Base-by-base conservation (phyloP, 2,797 vertebrate species). In the Sebastes reedi region DNA sequence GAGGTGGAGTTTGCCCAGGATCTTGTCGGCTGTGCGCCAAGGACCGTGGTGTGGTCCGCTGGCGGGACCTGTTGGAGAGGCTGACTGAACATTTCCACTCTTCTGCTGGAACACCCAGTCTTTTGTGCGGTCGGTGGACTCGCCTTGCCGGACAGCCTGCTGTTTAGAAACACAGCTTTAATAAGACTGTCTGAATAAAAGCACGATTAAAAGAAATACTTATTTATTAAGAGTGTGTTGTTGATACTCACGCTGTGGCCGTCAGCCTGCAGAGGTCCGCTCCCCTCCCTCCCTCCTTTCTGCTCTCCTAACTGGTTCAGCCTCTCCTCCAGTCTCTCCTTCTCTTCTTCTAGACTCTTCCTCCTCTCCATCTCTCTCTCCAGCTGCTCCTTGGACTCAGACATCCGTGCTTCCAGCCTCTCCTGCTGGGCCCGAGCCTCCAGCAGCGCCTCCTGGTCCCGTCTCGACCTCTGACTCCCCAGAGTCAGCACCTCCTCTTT, bases 101-200 rank as follows among this genome's bases (percentile, higher is more conserved):
- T 97, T 96, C 88, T 98, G 97, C 84, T 96, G 96, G 72, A 96
- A 93, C 88, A 97, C 93, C 97, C 97, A 97, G 80, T 97, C 97
- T 87, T 95, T 96, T 78, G 96, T 97, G 85, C 95, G 94, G 55
- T 97, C 95, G 7, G 83, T 91, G 83, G 91, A 80, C 70, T 89
- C 88, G 2, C 76, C 29, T 6, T 72, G 80, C 83, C 76, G 71
- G 14, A 3, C 25, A 0, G 70, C 64, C 79, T 87, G 80, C 73
- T 80, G 83, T 8, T 71, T 5, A 32, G 16, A 84, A 4, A 74
- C n/a, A 62, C 8, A 7, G 4, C 4, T 59, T 72, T 39, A 62
- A 39, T 20, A 32, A 12, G 10, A 46, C 27, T 42, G 5, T 36
- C 13, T 27, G 12, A 46, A 59, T 30, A 7, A 69, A 54, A 69